phyloP scores from a whole-genome alignment of 2,113 vertebrate genomes.

The Epinephelus cyanopodus region DNA sequence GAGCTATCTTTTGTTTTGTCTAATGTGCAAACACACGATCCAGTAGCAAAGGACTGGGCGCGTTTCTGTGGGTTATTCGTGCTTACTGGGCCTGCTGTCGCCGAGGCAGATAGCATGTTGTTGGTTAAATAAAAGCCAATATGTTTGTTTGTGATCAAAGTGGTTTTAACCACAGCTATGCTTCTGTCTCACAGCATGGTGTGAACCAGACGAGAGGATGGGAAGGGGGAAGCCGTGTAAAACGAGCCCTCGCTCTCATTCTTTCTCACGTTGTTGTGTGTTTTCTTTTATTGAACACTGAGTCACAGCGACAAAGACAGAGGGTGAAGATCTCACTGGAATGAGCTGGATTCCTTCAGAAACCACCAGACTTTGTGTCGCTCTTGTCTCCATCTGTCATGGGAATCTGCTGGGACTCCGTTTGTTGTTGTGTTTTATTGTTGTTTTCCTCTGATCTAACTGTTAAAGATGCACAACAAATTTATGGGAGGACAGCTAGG shows the following conservation, averaged over 20 bases:
- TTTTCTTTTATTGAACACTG: conserved; percentile 34
- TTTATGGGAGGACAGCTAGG: background rate
- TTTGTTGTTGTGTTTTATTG: conserved; percentile 57
- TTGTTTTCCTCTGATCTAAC: conserved; percentile 49
- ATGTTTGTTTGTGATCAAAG: conserved; percentile 39
- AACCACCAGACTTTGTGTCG: conserved; percentile 78
- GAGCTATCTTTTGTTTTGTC: conserved; percentile 19
- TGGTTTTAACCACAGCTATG: conserved; percentile 53
- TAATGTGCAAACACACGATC: background rate
- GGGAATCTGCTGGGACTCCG: conserved; percentile 52
- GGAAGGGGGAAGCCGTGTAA: background rate
- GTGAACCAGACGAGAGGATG: conserved; percentile 25
- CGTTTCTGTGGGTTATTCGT: background rate
- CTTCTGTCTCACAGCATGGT: conserved; percentile 31
- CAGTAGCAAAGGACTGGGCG: background rate
- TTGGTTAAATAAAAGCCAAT: conserved; percentile 13
- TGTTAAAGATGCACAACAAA: conserved; percentile 5
- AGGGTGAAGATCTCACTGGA: conserved; percentile 43
- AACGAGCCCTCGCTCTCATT: conserved; percentile 15
- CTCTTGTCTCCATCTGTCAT: conserved; percentile 51
- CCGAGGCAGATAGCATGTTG: background rate
- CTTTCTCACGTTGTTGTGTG: conserved; percentile 60
- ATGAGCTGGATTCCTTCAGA: conserved; percentile 58
- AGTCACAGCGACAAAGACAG: conserved; percentile 31
- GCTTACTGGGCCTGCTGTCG: background rate